A percentile compares a stretch with the other conserved stretches of the same genome.
These are phyloP conservation scores for Macrophya annulata DNA, from an alignment of 2,888 invertebrate species.

Conservation along the genomic window DNA sequence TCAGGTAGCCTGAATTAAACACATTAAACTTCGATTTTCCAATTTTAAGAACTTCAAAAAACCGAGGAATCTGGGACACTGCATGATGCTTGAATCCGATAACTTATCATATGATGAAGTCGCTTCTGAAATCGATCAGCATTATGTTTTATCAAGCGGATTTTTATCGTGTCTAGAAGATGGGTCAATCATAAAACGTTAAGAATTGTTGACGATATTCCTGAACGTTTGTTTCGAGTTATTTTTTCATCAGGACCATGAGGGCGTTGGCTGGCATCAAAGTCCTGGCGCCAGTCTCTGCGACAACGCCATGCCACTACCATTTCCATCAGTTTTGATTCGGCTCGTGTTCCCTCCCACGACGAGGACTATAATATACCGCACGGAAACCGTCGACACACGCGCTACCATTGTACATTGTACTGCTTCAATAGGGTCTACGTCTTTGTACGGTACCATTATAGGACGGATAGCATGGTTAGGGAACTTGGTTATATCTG, in stretches of 20 bases:
- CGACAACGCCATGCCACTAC: neutral
- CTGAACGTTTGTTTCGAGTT: neutral
- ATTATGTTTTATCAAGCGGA: neutral
- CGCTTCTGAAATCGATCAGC: neutral
- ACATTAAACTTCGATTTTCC: neutral
- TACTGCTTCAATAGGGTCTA: conserved; percentile 46
- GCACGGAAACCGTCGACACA: conserved; percentile 49
- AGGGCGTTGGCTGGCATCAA: conserved; percentile 19
- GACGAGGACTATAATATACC: conserved; percentile 36
- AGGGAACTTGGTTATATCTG: conserved; percentile 12
- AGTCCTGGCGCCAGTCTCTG: neutral
- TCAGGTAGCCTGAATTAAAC: neutral
- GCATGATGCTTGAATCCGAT: neutral
- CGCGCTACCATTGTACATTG: conserved; percentile 46
- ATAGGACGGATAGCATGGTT: conserved; percentile 40
- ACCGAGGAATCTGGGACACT: neutral
- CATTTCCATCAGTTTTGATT: conserved; percentile 39
- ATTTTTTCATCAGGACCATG: neutral
- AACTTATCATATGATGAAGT: neutral
- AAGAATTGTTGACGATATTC: neutral
- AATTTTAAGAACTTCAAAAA: neutral
- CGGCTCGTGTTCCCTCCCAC: conserved; percentile 11
- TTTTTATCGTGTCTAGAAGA: neutral
- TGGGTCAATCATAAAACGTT: neutral
- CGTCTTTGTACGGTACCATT: conserved; percentile 46